phyloP scores from a whole-genome alignment of 2,888 invertebrate species.

The Sminthurides aquaticus region DNA sequence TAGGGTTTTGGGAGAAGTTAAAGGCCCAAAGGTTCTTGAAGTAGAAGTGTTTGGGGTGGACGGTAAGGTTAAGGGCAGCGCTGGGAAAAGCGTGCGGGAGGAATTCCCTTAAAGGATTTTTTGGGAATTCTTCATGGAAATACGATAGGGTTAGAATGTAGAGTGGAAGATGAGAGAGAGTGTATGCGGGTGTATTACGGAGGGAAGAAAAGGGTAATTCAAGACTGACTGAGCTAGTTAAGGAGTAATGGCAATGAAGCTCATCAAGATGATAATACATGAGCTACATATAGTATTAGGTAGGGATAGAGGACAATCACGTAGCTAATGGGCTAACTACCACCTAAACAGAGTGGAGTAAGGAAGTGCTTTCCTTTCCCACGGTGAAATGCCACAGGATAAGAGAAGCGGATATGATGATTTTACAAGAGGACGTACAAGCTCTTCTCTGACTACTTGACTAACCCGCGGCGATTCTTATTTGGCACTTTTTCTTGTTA shows the following conservation, averaged over 20 bases:
- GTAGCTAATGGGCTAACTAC: conserved; percentile 27
- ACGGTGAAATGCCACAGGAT: conserved; percentile 43
- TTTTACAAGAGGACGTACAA: conserved; percentile 29
- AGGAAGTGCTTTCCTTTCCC: conserved; percentile 44
- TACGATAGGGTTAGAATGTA: neutral
- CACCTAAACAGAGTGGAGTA: conserved; percentile 30
- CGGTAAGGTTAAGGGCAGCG: too few relatives aligned
- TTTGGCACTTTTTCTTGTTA: conserved; percentile 18
- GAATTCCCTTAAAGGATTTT: neutral
- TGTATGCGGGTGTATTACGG: neutral
- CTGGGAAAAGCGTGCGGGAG: neutral
- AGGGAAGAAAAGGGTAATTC: too few relatives aligned
- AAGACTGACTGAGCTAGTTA: neutral
- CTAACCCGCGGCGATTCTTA: conserved; percentile 17
- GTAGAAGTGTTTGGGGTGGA: too few relatives aligned
- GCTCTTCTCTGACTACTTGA: conserved; percentile 14
- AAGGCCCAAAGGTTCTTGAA: too few relatives aligned
- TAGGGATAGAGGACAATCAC: neutral
- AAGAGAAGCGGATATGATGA: conserved; percentile 42
- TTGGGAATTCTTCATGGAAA: neutral
- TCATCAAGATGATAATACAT: neutral
- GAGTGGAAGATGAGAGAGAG: neutral
- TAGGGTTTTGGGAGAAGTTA: too few relatives aligned
- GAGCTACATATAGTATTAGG: neutral
- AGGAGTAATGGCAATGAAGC: neutral